These are phyloP conservation scores for Tinamus guttatus DNA, from an alignment of 2,113 vertebrate genomes.

Conservation along the genomic window DNA sequence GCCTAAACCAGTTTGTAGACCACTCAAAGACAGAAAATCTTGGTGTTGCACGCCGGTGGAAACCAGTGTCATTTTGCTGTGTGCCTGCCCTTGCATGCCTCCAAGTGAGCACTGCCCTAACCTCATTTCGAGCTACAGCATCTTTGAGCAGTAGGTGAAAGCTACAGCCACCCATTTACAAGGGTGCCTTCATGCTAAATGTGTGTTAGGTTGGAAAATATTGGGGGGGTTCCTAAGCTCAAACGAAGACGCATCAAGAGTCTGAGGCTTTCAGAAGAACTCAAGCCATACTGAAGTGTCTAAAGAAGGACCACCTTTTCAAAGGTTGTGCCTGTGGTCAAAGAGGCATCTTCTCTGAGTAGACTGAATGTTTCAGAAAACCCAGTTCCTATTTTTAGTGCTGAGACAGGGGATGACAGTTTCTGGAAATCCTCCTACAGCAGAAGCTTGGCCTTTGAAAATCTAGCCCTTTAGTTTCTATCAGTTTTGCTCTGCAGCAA, in stretches of 20 bases:
- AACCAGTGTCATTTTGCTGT: not conserved
- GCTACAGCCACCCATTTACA: not conserved
- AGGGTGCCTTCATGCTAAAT: not conserved
- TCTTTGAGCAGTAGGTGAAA: not conserved
- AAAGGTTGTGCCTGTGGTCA: not conserved
- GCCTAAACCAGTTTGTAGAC: not conserved
- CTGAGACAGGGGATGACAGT: not conserved
- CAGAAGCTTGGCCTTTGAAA: not conserved
- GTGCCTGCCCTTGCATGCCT: not conserved
- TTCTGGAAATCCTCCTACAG: not conserved
- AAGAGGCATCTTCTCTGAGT: not conserved
- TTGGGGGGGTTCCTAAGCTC: not conserved
- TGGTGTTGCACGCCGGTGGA: too few relatives aligned
- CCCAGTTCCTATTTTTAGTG: not conserved
- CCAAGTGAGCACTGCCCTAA: not conserved
- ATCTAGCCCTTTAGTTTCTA: not conserved
- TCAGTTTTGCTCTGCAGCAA: not conserved
- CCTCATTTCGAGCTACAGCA: not conserved
- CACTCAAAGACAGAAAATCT: not conserved
- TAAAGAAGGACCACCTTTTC: not conserved
- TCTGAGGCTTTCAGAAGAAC: not conserved
- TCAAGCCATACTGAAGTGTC: not conserved
- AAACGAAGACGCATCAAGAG: not conserved
- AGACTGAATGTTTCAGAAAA: not conserved
- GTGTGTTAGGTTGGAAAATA: not conserved